Conservation (phyloP, 2,113 vertebrate species). For the pig (Sus scrofa) region DNA sequence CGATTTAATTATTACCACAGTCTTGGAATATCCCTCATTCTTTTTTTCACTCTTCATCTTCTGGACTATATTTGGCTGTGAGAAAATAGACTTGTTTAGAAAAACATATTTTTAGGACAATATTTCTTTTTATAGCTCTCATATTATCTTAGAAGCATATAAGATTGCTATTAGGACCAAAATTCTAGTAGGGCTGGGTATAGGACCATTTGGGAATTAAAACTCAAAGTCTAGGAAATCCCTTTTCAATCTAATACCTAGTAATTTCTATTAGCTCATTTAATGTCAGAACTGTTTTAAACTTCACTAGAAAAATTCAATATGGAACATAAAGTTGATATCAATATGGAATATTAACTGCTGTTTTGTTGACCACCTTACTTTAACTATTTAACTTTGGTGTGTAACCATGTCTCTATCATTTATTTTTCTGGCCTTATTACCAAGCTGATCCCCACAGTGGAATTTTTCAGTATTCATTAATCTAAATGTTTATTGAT, state of each 20-base stretch:
- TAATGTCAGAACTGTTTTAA: conserved; percentile 43
- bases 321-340: background rate
- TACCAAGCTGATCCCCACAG: background rate
- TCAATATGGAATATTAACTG: conserved; percentile 36
- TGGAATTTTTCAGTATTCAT: conserved; percentile 58
- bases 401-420: background rate
- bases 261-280: background rate
- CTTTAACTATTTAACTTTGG: conserved; percentile 25
- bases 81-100: background rate
- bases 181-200: background rate
- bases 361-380: conserved; percentile 52
- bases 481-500: conserved; percentile 73
- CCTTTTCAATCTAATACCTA: conserved; percentile 29
- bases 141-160: background rate
- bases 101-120: conserved; percentile 36
- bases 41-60: background rate
- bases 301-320: conserved; percentile 41
- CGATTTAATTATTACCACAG: background rate
- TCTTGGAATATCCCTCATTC: background rate
- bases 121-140: background rate
- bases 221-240: conserved; percentile 6
- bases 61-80: background rate
- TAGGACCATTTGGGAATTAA: background rate
- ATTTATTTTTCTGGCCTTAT: conserved; percentile 54
- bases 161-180: background rate